phyloP scores from a whole-genome alignment of 2,888 invertebrate species.

The Ophioninae sp. region DNA sequence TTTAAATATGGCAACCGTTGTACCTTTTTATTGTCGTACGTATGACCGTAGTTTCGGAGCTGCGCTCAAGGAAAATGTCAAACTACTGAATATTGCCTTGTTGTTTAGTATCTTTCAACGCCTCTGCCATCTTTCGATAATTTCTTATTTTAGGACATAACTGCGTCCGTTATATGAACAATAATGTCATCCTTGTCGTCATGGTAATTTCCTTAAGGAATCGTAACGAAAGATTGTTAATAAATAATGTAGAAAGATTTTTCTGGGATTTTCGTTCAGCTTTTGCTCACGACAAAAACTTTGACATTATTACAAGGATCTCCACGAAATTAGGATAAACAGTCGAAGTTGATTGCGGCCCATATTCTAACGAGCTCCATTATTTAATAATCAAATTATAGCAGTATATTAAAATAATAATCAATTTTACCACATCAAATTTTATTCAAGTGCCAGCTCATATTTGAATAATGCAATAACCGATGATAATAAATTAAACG shows the following conservation, averaged over 20 bases:
- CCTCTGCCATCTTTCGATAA: not conserved
- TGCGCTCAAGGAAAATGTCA: not conserved
- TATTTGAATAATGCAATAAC: no score
- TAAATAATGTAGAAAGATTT: no score
- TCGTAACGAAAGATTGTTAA: no score
- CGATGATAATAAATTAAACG: not conserved
- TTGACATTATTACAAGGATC: not conserved
- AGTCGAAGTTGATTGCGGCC: not conserved
- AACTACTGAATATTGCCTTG: not conserved
- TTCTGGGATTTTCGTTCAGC: not conserved
- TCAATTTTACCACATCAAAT: no score
- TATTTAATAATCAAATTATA: not conserved
- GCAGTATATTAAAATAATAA: not conserved
- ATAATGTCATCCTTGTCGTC: no score
- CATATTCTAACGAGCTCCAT: not conserved
- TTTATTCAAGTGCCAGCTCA: no score
- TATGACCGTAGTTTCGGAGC: not conserved
- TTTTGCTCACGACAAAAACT: not conserved
- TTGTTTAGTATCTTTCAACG: not conserved
- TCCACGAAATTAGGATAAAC: not conserved
- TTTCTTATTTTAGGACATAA: not conserved
- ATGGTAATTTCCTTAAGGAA: no score
- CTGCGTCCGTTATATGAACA: no score
- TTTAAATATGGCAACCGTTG: conserved; percentile 30
- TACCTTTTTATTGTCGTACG: conserved; percentile 5